These are phyloP conservation scores for Parnassius smintheus DNA, from an alignment of 2,888 invertebrate genomes.

Conservation along the genomic window DNA sequence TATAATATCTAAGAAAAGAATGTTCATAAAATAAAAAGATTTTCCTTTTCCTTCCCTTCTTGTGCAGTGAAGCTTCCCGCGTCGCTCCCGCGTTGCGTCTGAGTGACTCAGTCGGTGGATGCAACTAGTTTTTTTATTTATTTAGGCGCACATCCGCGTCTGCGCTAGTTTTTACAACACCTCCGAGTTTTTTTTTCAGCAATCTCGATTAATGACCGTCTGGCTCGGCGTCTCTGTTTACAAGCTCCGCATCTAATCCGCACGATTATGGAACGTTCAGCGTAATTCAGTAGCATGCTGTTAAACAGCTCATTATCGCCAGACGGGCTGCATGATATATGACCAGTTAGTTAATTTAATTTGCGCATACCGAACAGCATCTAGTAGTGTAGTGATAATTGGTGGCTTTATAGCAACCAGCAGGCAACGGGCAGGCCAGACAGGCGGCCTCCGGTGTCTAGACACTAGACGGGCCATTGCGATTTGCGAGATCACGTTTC, in stretches of 20 bases:
- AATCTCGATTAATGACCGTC: slow-evolving; percentile 65
- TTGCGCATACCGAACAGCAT: slow-evolving; percentile 26
- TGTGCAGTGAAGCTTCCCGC: not conserved
- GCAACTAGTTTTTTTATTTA: slow-evolving; percentile 54
- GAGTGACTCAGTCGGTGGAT: slow-evolving; percentile 45
- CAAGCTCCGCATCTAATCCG: slow-evolving; percentile 35
- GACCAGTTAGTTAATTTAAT: slow-evolving; percentile 18
- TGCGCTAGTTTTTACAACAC: slow-evolving; percentile 62
- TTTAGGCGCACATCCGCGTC: slow-evolving; percentile 63
- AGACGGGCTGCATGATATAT: slow-evolving; percentile 13
- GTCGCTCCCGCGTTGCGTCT: not conserved
- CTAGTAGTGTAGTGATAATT: slow-evolving; percentile 52
- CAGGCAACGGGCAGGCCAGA: slow-evolving; percentile 54
- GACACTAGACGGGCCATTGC: slow-evolving; percentile 57
- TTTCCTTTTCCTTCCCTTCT: not conserved
- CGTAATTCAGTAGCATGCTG: slow-evolving; percentile 9
- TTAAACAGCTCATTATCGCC: slow-evolving; percentile 6
- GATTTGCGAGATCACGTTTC: slow-evolving; percentile 75
- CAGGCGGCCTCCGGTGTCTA: slow-evolving; percentile 67
- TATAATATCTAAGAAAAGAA: no score
- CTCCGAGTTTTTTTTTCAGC: slow-evolving; percentile 58
- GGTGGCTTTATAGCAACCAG: slow-evolving; percentile 60
- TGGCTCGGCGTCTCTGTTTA: slow-evolving; percentile 53
- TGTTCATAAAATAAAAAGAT: no score
- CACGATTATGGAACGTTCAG: slow-evolving; percentile 13